These are phyloP conservation scores for Argyra leucocephala DNA, from an alignment of 2,888 invertebrate species.

Conservation along the genomic window DNA sequence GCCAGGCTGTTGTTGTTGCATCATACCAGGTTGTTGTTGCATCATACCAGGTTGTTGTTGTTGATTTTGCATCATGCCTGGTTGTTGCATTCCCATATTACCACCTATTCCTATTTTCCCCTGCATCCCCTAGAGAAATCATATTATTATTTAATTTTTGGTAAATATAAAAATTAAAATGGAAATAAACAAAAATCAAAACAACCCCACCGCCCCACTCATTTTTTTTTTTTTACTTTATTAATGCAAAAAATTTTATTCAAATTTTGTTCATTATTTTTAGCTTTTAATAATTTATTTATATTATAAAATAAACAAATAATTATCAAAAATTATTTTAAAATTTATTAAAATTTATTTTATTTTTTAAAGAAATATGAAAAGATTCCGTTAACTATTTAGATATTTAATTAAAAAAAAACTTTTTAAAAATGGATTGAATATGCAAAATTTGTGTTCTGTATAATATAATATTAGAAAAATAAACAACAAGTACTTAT, in stretches of 20 bases:
- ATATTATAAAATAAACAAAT: too few relatives aligned
- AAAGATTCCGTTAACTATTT: neutral
- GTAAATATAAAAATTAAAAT: neutral
- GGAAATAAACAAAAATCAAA: conserved; percentile 9
- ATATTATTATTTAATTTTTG: conserved; percentile 12
- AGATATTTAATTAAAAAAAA: neutral
- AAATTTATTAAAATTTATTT: conserved; percentile 3
- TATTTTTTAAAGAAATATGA: neutral
- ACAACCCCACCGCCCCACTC: conserved; percentile 25
- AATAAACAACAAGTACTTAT: neutral
- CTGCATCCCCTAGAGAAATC: conserved; percentile 46
- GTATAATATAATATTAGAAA: neutral
- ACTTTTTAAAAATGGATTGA: conserved; percentile 9
- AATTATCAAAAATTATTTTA: too few relatives aligned
- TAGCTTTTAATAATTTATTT: too few relatives aligned
- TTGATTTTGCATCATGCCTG: conserved; percentile 26
- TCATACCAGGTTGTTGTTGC: conserved; percentile 28
- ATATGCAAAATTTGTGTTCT: conserved; percentile 9
- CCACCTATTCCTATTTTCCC: conserved; percentile 49
- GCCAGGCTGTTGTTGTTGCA: conserved; percentile 29
- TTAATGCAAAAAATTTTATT: neutral
- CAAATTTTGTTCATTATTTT: too few relatives aligned
- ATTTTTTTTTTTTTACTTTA: neutral
- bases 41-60: conserved; percentile 26
- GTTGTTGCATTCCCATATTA: conserved; percentile 42